These are phyloP conservation scores for Pristionchus exspectatus DNA, from an alignment of 2,888 invertebrate species.

Conservation along the genomic window DNA sequence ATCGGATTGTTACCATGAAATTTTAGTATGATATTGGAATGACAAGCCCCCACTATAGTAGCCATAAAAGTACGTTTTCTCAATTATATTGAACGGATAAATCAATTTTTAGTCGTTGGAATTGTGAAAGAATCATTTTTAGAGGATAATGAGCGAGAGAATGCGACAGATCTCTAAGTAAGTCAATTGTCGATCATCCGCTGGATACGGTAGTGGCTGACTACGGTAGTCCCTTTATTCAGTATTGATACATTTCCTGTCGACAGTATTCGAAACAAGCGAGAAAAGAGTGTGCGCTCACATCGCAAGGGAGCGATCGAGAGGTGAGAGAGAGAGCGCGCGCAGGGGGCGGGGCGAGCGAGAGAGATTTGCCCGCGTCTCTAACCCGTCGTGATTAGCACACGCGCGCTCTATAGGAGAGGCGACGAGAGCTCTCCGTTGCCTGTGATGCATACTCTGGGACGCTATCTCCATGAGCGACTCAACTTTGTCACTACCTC, in stretches of 20 bases:
- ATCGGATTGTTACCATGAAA: not conserved
- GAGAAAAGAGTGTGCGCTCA: too few species aligned
- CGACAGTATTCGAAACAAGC: too few species aligned
- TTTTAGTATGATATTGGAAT: not conserved
- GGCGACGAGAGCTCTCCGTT: not conserved
- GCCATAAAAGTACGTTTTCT: not conserved
- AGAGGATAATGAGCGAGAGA: too few species aligned
- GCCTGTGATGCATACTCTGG: slow-evolving; percentile 50
- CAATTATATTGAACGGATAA: not conserved
- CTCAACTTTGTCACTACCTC: slow-evolving; percentile 49
- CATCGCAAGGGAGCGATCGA: too few species aligned
- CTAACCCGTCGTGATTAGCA: slow-evolving; percentile 1
- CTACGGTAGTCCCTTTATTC: too few species aligned
- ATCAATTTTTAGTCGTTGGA: not conserved
- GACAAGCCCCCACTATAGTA: not conserved
- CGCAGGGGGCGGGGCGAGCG: slow-evolving; percentile 25
- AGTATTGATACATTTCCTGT: too few species aligned
- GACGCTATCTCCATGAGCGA: slow-evolving; percentile 30
- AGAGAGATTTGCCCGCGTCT: not conserved
- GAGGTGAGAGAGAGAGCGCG: too few species aligned
- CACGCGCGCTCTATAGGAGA: not conserved
- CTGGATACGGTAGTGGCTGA: too few species aligned
- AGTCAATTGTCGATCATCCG: too few species aligned
- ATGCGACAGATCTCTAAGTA: too few species aligned
- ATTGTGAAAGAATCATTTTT: too few species aligned